Base-by-base conservation (phyloP, 2,113 vertebrate species). In the Lasiurus borealis region DNA sequence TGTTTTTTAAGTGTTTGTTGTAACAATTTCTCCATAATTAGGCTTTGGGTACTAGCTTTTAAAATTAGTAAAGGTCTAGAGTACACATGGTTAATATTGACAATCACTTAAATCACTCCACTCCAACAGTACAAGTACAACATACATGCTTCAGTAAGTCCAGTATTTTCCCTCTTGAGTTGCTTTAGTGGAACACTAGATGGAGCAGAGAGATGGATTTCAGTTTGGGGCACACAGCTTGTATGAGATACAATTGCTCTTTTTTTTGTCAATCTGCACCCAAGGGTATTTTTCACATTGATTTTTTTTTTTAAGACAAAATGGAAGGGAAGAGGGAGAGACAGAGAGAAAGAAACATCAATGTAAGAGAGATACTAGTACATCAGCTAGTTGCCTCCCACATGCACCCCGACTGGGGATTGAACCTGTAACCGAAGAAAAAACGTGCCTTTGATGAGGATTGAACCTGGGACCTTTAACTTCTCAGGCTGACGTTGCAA, bases 21-120 rank as follows among this genome's bases (percentile, higher is more conserved):
- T 76, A 36, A 88, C 44, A 52, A n/a, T 76, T 95, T 92, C 71
- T 44, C 44, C 29, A 62, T 73, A 66, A 91, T 31, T 69, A 59
- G 57, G 75, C n/a, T 88, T 64, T 62, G 27, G 27, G n/a, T 29
- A 71, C 83, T 77, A 92, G 90, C 59, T 95, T 52, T 92, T 91
- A 69, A 87, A 69, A 15, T 76, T 34, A 76, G 10, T 75, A 31
- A 66, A 68, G 77, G 23, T 23, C 36, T 73, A 82, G 82, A 59
- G 5, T 83, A 36, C 16, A 36, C 8, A 7, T 77, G 46, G 21
- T 84, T 84, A 69, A 50, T 83, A 52, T 29, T 69, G 52, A 62
- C 84, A 76, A 68, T 75, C 14, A 75, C 8, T 68, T 50, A 40
- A 12, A 59, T 83, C 59, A 77, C 6, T n/a, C 62, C 48, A 77